Evolutionary conservation across 2,113 vertebrate species (phyloP).

Genomic region (Myrmophylax atrothorax): DNA sequence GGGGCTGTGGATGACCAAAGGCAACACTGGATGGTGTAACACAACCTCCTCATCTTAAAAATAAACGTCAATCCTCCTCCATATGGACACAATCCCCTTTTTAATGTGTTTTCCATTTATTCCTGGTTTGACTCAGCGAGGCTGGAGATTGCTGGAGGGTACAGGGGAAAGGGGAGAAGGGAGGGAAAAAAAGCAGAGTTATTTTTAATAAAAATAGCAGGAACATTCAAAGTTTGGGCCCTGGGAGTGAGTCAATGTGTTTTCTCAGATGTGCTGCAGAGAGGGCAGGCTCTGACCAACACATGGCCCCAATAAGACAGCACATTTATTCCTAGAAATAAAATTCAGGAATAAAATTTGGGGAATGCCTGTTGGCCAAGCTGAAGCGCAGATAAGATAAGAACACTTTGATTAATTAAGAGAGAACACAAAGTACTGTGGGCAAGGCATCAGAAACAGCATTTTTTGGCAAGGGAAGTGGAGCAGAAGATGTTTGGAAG

Average conservation of each 20-base stretch:
- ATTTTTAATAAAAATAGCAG: not conserved
- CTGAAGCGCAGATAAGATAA: not conserved
- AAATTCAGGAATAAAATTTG: not conserved
- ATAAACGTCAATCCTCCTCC: not conserved
- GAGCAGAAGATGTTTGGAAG: not conserved
- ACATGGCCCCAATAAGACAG: not conserved
- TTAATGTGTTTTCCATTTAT: not conserved
- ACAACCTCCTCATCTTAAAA: not conserved
- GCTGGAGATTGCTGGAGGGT: not conserved
- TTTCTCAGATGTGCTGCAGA: not conserved
- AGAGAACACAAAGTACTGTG: not conserved
- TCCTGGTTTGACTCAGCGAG: not conserved
- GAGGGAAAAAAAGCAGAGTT: not conserved
- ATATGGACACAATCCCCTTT: not conserved
- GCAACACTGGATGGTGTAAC: not conserved
- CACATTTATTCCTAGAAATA: conserved; percentile 20
- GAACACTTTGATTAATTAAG: not conserved
- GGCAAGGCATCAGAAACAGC: not conserved
- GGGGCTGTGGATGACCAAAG: not conserved
- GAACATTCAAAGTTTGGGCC: not conserved
- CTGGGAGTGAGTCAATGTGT: not conserved
- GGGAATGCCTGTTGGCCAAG: not conserved
- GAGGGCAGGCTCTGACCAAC: not conserved
- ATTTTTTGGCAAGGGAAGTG: not conserved
- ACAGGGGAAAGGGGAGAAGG: not conserved